phyloP scores from a whole-genome alignment of 2,797 vertebrate species.

The Paedocypris micromegethes region DNA sequence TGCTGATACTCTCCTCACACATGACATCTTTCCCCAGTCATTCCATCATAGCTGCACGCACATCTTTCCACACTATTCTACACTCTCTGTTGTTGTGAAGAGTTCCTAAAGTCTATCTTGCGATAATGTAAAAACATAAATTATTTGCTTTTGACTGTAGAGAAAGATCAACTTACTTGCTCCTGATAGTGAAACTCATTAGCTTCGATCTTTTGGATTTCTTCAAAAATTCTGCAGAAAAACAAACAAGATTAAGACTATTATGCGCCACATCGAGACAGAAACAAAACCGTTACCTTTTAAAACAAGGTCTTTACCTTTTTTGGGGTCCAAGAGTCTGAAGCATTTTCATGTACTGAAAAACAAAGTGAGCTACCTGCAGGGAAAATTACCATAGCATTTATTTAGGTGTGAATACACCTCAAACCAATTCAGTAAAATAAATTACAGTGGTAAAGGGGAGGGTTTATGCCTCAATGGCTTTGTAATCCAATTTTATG shows the following conservation, averaged over 20 bases:
- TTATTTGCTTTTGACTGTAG: too few relatives aligned
- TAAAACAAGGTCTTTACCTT: constrained; percentile 63
- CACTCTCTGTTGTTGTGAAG: too few relatives aligned
- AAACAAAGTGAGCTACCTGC: constrained; percentile 88
- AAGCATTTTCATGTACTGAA: constrained; percentile 95
- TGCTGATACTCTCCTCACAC: too few relatives aligned
- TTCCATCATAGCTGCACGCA: too few relatives aligned
- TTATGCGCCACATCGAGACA: too few relatives aligned
- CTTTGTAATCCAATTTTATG: constrained; percentile 36
- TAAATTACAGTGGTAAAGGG: constrained; percentile 23
- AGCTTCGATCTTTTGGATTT: constrained; percentile 94
- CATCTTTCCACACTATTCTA: too few relatives aligned
- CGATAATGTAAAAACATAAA: not conserved
- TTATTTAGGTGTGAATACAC: constrained; percentile 4
- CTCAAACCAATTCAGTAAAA: not conserved
- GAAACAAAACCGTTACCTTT: not conserved
- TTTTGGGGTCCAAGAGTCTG: constrained; percentile 84
- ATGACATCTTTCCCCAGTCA: too few relatives aligned
- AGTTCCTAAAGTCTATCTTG: not conserved
- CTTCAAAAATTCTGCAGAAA: constrained; percentile 79
- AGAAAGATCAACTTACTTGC: constrained; percentile 68
- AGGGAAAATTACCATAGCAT: constrained; percentile 3
- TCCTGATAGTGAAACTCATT: constrained; percentile 96
- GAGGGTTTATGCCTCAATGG: constrained; percentile 13
- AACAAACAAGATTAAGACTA: not conserved